A percentile compares a stretch with the other conserved stretches of the same genome.
Evolutionary conservation across 2,113 vertebrate genomes (phyloP).

Genomic region (Pagrus major): DNA sequence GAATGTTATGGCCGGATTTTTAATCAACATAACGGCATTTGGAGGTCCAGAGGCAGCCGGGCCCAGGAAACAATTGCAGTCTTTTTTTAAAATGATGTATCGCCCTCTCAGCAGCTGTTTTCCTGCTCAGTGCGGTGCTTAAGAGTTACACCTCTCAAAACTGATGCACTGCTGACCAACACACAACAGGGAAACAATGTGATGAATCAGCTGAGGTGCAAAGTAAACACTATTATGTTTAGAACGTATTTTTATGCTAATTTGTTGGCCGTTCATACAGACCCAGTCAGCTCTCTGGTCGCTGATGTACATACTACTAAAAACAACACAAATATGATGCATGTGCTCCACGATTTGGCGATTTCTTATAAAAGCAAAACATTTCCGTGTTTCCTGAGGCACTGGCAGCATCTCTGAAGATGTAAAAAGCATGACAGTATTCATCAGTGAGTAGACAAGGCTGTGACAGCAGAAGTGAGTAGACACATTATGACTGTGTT

Average conservation of each 20-base stretch:
- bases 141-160: conserved; percentile 22
- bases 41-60: conserved; percentile 5
- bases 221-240: conserved; percentile 1
- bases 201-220: conserved; percentile 8
- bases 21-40: conserved; percentile 57
- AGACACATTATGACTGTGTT: neutral
- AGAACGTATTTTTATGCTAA: neutral
- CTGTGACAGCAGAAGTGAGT: neutral
- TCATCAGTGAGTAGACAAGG: neutral
- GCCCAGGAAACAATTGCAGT: conserved; percentile 19
- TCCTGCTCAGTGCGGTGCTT: neutral
- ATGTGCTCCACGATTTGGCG: neutral
- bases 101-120: conserved; percentile 34
- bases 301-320: neutral
- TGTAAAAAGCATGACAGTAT: neutral
- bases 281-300: neutral
- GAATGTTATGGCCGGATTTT: conserved; percentile 41
- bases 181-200: conserved; percentile 1
- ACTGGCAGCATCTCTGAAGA: neutral
- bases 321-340: neutral
- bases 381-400: neutral
- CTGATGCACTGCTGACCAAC: conserved; percentile 7
- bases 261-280: too few species aligned
- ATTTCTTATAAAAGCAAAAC: neutral
- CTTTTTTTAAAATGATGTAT: conserved; percentile 36